Conservation (phyloP, 2,113 vertebrate genomes). For the Hydrolagus affinis region DNA sequence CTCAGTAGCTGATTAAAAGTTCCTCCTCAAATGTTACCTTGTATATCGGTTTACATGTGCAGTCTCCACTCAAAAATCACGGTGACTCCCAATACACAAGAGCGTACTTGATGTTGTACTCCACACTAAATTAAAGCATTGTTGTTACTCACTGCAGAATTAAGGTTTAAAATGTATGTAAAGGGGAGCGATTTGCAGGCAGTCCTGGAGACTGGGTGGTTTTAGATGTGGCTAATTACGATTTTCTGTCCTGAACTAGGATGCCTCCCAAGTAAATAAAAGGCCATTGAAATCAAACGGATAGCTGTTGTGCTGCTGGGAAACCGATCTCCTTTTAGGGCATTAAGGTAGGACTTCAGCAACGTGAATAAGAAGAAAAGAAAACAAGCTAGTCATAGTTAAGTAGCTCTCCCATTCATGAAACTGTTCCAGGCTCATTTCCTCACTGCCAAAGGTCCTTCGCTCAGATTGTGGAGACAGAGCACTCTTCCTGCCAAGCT, state of each 20-base stretch:
- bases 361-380: neutral
- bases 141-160: too few relatives aligned
- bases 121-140: too few relatives aligned
- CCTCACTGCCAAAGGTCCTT: slow-evolving; percentile 19
- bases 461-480: slow-evolving; percentile 1
- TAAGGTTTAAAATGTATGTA: too few relatives aligned
- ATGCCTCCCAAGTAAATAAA: neutral
- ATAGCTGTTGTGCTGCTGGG: neutral
- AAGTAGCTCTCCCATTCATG: slow-evolving; percentile 4
- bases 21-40: too few relatives aligned
- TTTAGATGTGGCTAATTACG: neutral
- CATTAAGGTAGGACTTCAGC: neutral
- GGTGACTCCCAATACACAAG: too few relatives aligned
- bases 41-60: too few relatives aligned
- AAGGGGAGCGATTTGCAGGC: too few relatives aligned
- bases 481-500: neutral
- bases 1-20: too few relatives aligned
- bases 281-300: neutral
- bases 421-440: neutral
- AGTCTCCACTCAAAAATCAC: too few relatives aligned
- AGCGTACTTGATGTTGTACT: too few relatives aligned
- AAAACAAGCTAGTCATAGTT: neutral
- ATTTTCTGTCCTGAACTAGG: neutral
- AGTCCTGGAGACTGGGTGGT: neutral
- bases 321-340: neutral